Conservation (phyloP, 2,113 vertebrate species). For the Columba janthina region DNA sequence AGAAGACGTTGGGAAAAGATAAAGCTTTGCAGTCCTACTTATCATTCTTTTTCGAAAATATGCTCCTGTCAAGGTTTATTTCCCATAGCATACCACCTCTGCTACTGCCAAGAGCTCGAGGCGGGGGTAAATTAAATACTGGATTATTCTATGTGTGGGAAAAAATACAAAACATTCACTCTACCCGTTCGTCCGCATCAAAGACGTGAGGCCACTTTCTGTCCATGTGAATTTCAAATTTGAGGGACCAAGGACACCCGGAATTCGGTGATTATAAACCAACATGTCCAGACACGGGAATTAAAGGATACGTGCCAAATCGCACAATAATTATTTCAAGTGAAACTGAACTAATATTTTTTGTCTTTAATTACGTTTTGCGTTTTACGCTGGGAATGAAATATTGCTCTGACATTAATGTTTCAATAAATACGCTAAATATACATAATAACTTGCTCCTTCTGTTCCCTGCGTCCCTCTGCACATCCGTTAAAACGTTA, state of each 20-base stretch:
- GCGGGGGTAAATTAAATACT: conserved; percentile 46
- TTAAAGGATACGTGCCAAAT: background rate
- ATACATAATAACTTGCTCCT: background rate
- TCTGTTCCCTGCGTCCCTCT: background rate
- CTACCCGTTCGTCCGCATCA: background rate
- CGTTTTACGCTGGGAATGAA: background rate
- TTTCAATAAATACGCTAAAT: background rate
- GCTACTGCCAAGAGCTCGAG: conserved; percentile 65
- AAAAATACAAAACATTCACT: conserved; percentile 24
- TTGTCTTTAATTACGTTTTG: background rate
- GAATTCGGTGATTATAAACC: background rate
- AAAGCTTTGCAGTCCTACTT: conserved; percentile 16
- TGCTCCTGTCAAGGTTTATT: conserved; percentile 76
- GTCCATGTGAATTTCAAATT: background rate
- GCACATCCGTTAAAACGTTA: background rate
- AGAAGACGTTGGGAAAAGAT: conserved; percentile 3
- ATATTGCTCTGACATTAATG: background rate
- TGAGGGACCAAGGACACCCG: background rate
- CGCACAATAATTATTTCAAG: background rate
- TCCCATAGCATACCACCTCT: conserved; percentile 73
- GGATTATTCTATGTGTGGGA: conserved; percentile 39
- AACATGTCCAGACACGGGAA: background rate
- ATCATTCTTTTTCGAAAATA: conserved; percentile 66
- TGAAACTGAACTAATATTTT: background rate
- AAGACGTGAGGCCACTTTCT: background rate